These are phyloP conservation scores for Amyelois transitella DNA, from an alignment of 1,140 invertebrate genomes.

Conservation along the genomic window DNA sequence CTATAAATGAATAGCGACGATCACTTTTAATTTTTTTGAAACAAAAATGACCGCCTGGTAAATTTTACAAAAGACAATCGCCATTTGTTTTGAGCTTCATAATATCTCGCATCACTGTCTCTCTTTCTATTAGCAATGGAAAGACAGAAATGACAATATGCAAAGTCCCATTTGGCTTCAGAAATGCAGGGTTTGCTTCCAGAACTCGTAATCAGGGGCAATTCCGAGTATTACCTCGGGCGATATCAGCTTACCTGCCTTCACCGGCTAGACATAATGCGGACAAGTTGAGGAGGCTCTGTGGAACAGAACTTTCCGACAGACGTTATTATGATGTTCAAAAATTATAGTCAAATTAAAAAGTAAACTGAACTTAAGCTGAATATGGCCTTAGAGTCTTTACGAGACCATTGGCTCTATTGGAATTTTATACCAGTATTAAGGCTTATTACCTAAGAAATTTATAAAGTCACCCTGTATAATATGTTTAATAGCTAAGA, in stretches of 20 bases:
- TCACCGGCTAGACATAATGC: constrained; percentile 25
- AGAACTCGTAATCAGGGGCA: constrained; percentile 15
- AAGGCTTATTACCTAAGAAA: too few species aligned
- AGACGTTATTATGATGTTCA: too few species aligned
- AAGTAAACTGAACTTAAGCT: too few species aligned
- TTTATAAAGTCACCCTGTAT: too few species aligned
- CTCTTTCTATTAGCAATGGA: not conserved
- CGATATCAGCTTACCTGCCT: constrained; percentile 44
- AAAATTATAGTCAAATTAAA: too few species aligned
- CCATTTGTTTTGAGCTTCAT: not conserved
- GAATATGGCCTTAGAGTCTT: too few species aligned
- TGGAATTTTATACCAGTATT: too few species aligned
- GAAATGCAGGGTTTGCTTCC: not conserved
- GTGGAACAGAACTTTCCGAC: not conserved
- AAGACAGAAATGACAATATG: not conserved
- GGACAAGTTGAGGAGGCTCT: constrained; percentile 20
- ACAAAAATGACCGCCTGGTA: not conserved
- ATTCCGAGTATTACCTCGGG: constrained; percentile 32
- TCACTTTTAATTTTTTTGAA: too few species aligned
- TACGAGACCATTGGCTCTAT: too few species aligned
- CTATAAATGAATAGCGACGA: too few species aligned
- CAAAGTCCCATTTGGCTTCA: not conserved
- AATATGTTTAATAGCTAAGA: too few species aligned
- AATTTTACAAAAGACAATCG: not conserved
- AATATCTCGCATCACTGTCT: not conserved